These are phyloP conservation scores for Euschistus heros DNA, from an alignment of 1,140 invertebrate genomes.

Conservation along the genomic window DNA sequence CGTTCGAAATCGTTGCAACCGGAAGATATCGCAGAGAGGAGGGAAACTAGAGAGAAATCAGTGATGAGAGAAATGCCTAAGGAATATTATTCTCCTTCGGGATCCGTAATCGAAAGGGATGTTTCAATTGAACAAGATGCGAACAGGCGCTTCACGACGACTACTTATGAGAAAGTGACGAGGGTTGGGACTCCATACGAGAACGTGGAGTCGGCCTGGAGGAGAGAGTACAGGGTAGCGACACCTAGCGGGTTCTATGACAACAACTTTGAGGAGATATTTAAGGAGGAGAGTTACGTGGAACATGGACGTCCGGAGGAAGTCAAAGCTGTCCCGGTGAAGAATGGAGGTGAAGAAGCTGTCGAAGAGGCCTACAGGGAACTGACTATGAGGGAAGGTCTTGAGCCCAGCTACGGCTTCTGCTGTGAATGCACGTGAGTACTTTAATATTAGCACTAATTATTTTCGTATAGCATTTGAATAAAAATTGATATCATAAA, in stretches of 20 bases:
- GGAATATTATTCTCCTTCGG: no score
- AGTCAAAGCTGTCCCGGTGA: neutral
- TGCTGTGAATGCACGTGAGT: constrained; percentile 1
- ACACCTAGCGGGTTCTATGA: constrained; percentile 6
- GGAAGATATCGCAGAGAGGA: no score
- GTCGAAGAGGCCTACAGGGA: neutral
- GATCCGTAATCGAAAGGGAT: no score
- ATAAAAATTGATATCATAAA: no score
- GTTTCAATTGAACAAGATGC: no score
- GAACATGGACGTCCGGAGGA: neutral
- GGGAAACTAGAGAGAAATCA: no score
- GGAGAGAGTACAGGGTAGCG: constrained; percentile 8
- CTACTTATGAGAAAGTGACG: neutral
- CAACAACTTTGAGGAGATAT: neutral
- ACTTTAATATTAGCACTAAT: neutral
- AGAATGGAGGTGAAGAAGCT: neutral
- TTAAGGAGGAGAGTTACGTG: neutral
- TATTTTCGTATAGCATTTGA: no score
- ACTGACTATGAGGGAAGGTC: neutral
- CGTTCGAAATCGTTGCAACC: no score
- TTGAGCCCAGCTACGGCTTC: neutral
- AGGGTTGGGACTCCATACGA: neutral
- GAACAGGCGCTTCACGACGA: neutral
- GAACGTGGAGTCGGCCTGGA: constrained; percentile 1
- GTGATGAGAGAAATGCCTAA: no score